Conservation (phyloP, 2,888 invertebrate species). For the Poecilus cupreus region DNA sequence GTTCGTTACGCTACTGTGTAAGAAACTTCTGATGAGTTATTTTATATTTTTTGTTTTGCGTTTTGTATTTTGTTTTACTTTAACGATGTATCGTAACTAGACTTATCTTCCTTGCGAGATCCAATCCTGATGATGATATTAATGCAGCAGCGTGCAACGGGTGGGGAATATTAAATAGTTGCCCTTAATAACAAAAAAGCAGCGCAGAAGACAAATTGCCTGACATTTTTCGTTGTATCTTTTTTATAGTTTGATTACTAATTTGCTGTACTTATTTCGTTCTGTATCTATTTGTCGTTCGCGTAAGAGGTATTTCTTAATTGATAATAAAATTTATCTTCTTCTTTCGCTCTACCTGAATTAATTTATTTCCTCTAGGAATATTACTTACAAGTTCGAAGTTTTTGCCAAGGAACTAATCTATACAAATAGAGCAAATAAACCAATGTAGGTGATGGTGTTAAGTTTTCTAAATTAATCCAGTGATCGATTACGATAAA, state of each 20-base stretch:
- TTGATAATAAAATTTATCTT: constrained; percentile 12
- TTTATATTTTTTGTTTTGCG: constrained; percentile 32
- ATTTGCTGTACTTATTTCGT: constrained; percentile 33
- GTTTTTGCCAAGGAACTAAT: too few relatives aligned
- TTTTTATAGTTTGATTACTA: constrained; percentile 65
- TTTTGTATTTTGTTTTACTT: constrained; percentile 44
- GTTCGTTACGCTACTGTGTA: constrained; percentile 26
- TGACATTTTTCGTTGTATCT: constrained; percentile 66
- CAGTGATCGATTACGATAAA: neutral
- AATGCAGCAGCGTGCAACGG: constrained; percentile 19
- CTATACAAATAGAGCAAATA: too few relatives aligned
- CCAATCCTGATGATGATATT: constrained; percentile 37
- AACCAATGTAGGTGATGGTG: too few relatives aligned
- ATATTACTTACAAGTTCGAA: neutral
- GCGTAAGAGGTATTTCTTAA: neutral
- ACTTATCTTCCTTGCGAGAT: constrained; percentile 31
- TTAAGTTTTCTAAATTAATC: too few relatives aligned
- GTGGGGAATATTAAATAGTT: constrained; percentile 6
- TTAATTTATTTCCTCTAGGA: neutral
- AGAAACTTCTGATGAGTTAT: constrained; percentile 40
- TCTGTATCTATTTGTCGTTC: neutral
- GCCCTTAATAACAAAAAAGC: neutral
- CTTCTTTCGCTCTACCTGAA: neutral
- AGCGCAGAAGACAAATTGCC: constrained; percentile 67
- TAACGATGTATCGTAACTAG: constrained; percentile 32